phyloP scores from a whole-genome alignment of 1,140 invertebrate species.

The Drosophila sproati region DNA sequence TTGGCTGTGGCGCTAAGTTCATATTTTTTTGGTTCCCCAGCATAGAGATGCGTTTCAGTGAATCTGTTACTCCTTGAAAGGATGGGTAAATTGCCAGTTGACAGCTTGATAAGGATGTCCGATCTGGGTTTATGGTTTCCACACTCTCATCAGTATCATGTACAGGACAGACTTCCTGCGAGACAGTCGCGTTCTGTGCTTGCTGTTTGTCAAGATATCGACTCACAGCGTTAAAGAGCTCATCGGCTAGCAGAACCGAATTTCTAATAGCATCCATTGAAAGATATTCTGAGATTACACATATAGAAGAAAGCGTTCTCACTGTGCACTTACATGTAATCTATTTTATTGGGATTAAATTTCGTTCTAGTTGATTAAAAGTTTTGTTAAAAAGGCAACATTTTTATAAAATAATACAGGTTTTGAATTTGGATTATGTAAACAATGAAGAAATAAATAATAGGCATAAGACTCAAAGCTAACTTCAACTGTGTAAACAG shows the following conservation, averaged over 20 bases:
- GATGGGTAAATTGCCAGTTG: too few species aligned
- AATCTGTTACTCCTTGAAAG: not conserved
- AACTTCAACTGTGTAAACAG: too few species aligned
- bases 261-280: slow-evolving; percentile 26
- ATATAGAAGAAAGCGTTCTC: too few species aligned
- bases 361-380: too few species aligned
- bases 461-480: too few species aligned
- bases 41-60: not conserved
- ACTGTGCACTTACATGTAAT: slow-evolving; percentile 33
- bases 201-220: slow-evolving; percentile 18
- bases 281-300: not conserved
- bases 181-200: not conserved
- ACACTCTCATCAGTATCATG: not conserved
- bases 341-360: not conserved
- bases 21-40: not conserved
- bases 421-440: too few species aligned
- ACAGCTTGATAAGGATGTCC: too few species aligned
- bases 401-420: too few species aligned
- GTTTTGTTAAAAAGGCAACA: too few species aligned
- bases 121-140: not conserved
- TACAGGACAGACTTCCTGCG: not conserved
- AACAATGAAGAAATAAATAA: too few species aligned
- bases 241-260: slow-evolving; percentile 47
- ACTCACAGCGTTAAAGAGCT: slow-evolving; percentile 34
- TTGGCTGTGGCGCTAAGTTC: not conserved